Base-by-base conservation (phyloP, 2,113 vertebrate genomes). In the Martes martes region DNA sequence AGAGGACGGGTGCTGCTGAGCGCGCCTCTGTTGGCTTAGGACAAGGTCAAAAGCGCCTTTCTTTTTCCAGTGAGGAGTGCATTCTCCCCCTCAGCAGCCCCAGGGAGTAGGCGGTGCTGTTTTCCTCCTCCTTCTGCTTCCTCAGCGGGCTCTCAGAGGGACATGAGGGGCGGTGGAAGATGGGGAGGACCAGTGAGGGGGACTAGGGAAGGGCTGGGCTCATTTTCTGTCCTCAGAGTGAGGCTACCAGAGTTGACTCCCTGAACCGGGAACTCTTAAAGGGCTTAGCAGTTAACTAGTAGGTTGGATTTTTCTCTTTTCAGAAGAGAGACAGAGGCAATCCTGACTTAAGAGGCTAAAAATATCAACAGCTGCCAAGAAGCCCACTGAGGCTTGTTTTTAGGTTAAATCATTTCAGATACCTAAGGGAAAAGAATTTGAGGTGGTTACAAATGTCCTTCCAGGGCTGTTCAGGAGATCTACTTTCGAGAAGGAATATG, bases 1-100 rank as follows among this genome's bases (percentile, higher is more conserved):
- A 50, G 45, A 78, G 4, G 26, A n/a, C 13, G 24, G n/a, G 50
- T 2, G 6, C 11, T 6, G 1, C 31, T 2, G 0, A 1, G 15
- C 1, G 36, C 21, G 26, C 7, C 33, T 1, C 31, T 8, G 26
- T 57, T 63, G 52, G 42, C n/a, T 36, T 47, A 8, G 31, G 81
- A 55, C 18, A 15, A 13, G 19, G 10, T 1, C 2, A 79, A 45
- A 59, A 39, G 11, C 13, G 31, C 47, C 9, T 28, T n/a, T 14
- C n/a, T 69, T 61, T 81, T 42, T 88, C 21, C 28, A 42, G 9
- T 13, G 0, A 4, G 2, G 24, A 16, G 26, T 2, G 45, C 7
- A 11, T 71, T 50, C 10, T 31, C 26, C 78, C 57, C 50, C 31
- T 47, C 36, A 45, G 23, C 21, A 13, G 11, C 50, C 31, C 33